Base-by-base conservation (phyloP, 2,797 vertebrate genomes). In the Falco rusticolus region DNA sequence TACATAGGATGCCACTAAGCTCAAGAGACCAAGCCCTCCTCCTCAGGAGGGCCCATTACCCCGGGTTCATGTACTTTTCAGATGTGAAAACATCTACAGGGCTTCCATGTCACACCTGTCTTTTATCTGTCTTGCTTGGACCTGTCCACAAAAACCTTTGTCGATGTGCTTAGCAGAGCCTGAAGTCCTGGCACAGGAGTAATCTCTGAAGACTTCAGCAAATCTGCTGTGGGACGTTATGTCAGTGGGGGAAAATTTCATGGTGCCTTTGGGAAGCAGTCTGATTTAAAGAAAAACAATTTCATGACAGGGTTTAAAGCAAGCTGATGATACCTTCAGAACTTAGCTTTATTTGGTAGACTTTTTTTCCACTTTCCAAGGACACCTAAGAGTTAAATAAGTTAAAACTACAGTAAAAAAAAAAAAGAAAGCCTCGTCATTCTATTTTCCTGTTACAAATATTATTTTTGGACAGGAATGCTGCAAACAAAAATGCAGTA, bases 251-350 rank as follows among this genome's bases (percentile, higher is more conserved):
- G 79, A 85, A 87, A 92, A 92, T 68, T 60, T 84, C 13, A 0
- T 16, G 9, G 33, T 56, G 47, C 33, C 15, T 65, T 84, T 92
- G 76, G 91, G 92, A 94, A 93, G 22, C 37, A 65, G 53, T 90
- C 87, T 78, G 79, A 78, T 77, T 84, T 59, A 28, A 94, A 90
- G 71, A 81, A 90, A 59, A 45, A 16, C 41, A 68, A 39, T 86
- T 97, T 97, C 34, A n/a, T 86, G 92, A 72, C 92, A 92, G 94
- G 39, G 82, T 74, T 47, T 48, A 92, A 93, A 90, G 41, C 10
- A 68, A 68, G 60, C 31, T 64, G 54, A 57, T 78, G 33, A 39
- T 64, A 92, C 61, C 80, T 43, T 86, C 37, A 92, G 54, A 94
- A 92, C 63, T 70, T 86, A 69, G 51, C 48, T 96, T 96, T 96